Evolutionary conservation across 2,888 invertebrate species (phyloP).

Genomic region (Stenichneumon culpator): DNA sequence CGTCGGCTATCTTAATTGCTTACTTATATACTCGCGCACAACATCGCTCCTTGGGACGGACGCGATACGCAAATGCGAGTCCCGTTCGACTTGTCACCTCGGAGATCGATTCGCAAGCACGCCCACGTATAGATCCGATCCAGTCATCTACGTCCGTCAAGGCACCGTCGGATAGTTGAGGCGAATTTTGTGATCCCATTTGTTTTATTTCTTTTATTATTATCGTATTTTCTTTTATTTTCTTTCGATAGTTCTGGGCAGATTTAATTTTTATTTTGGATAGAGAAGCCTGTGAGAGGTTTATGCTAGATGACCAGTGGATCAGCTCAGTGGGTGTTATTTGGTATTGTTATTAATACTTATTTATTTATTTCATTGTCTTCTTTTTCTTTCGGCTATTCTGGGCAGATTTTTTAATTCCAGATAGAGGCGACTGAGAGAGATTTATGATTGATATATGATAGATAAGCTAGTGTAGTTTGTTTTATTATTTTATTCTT

Average conservation of each 20-base stretch:
- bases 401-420: not conserved
- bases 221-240: not conserved
- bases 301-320: too few species aligned
- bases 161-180: not conserved
- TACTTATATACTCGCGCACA: constrained; percentile 72
- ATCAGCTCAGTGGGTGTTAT: too few species aligned
- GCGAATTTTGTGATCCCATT: not conserved
- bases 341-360: too few species aligned
- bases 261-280: not conserved
- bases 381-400: not conserved
- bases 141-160: not conserved
- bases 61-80: constrained; percentile 64
- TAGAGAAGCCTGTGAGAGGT: too few species aligned
- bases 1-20: constrained; percentile 74
- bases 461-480: not conserved
- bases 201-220: not conserved
- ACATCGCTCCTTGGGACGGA: constrained; percentile 69
- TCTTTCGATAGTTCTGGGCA: not conserved
- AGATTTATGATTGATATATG: not conserved
- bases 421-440: not conserved
- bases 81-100: constrained; percentile 29
- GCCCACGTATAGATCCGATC: not conserved
- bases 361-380: too few species aligned
- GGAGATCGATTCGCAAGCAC: not conserved
- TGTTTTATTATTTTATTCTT: not conserved